Evolutionary conservation across 1,140 invertebrate species (phyloP), one percentile per base, ranked within the genome.

Genomic region (Bradynema listronoti): DNA sequence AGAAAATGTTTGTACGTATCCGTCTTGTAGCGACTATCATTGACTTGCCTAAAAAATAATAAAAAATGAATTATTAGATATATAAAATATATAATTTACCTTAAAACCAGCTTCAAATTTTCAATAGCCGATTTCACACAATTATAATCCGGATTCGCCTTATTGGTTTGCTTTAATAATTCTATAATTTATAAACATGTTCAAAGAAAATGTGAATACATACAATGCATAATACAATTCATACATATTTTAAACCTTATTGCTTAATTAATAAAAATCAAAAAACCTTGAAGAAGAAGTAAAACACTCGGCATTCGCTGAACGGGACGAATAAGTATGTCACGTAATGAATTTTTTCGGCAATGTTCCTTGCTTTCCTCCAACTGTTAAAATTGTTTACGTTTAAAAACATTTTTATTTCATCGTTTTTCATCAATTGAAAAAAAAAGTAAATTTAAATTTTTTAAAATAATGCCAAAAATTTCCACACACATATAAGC

Each of bases 221-320:
- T n/a, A n/a, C n/a, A n/a, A n/a, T n/a, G n/a, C n/a, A n/a, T n/a
- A n/a, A n/a, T n/a, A n/a, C n/a, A n/a, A n/a, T n/a, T n/a, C n/a
- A n/a, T n/a, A n/a, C n/a, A n/a, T n/a, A n/a, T n/a, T n/a, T n/a
- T n/a, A n/a, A n/a, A n/a, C n/a, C n/a, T n/a, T n/a, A n/a, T n/a
- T n/a, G n/a, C 46, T 27, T 27, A 32, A 25, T 33, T n/a, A 6
- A n/a, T 4, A 0, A 6, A 56, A 36, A 19, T 27, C 11, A 30
- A 24, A 55, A 34, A 27, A 68, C 63, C 63, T 59, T 68, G 51
- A 27, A 66, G 36, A 11, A 66, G 53, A 22, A 66, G 33, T n/a
- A 69, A 46, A 24, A 66, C 64, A 61, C 64, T 66, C 14, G 64
- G 64, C 33, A 66, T 63, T 2, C 64, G 27, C 22, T 66, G 64